Evolutionary conservation across 30 jellyfish, hydroid and myxozoan genomes (phyloP).

Genomic region (Aurelia coerulea): DNA sequence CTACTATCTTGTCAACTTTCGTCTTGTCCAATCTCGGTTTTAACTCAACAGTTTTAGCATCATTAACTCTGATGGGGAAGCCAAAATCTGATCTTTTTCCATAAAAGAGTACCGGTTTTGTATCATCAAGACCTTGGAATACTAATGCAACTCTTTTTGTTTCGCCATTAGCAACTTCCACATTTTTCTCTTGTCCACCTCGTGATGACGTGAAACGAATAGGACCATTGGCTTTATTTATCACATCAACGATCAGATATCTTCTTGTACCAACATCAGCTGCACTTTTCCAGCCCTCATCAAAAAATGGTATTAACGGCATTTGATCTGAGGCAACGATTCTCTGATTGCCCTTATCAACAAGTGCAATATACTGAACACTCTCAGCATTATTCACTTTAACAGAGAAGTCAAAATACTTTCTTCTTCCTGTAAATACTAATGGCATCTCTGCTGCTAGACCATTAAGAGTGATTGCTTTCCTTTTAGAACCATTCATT

Average conservation of each 20-base stretch:
- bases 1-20: slow-evolving; percentile 16
- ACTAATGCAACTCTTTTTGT: slow-evolving; percentile 11
- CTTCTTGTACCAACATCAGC: background rate
- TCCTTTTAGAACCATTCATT: background rate
- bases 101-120: slow-evolving; percentile 10
- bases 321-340: slow-evolving; percentile 18
- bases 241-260: slow-evolving; percentile 24
- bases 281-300: slow-evolving; percentile 2
- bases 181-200: background rate
- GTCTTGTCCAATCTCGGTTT: slow-evolving; percentile 7
- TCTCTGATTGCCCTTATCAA: background rate
- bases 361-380: background rate
- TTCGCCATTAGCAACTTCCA: background rate
- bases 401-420: slow-evolving; percentile 22
- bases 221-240: slow-evolving; percentile 32
- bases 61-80: slow-evolving; percentile 28
- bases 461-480: slow-evolving; percentile 14
- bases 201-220: background rate
- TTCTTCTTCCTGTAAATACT: slow-evolving; percentile 23
- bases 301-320: slow-evolving; percentile 15
- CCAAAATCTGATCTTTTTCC: slow-evolving; percentile 37
- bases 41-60: background rate
- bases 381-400: slow-evolving; percentile 23
- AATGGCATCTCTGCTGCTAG: background rate
- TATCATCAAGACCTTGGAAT: slow-evolving; percentile 22